Evolutionary conservation across 2,797 vertebrate species (phyloP).

Genomic region (Ctenosaura bakeri): DNA sequence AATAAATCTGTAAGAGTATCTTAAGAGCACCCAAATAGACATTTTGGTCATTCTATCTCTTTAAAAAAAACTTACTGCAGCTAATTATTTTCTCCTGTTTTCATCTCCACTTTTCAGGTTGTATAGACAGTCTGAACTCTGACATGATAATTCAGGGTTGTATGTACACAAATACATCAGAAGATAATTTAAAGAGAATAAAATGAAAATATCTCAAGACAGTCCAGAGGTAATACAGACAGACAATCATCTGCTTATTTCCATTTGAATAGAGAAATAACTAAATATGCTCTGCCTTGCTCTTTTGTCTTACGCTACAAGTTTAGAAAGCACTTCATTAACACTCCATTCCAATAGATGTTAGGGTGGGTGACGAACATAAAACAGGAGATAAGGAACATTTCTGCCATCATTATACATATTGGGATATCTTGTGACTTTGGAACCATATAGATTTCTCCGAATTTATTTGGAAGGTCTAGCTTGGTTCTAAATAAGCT

Average conservation of each 20-base stretch:
- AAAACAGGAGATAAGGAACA: background rate
- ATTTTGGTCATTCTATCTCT: background rate
- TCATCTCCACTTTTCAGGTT: background rate
- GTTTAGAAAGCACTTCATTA: slow-evolving; percentile 17
- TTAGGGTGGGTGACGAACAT: background rate
- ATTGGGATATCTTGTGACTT: slow-evolving; percentile 40
- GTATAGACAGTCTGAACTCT: background rate
- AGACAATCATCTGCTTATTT: slow-evolving; percentile 36
- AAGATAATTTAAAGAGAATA: background rate
- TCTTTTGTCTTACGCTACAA: slow-evolving; percentile 16
- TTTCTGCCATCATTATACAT: slow-evolving; percentile 19
- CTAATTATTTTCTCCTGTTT: background rate
- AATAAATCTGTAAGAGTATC: background rate
- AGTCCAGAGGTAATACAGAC: accelerated
- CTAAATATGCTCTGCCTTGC: slow-evolving; percentile 36
- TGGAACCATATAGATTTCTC: background rate
- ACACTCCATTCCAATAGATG: background rate
- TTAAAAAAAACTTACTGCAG: background rate
- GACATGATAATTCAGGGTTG: too few species aligned
- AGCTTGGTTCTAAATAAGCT: background rate
- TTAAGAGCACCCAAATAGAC: background rate
- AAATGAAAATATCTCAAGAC: background rate
- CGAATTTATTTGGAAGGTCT: slow-evolving; percentile 29
- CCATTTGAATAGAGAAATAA: background rate
- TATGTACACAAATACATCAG: background rate